Base-by-base conservation (phyloP, 2,888 invertebrate species). In the Synergus itoensis region DNA sequence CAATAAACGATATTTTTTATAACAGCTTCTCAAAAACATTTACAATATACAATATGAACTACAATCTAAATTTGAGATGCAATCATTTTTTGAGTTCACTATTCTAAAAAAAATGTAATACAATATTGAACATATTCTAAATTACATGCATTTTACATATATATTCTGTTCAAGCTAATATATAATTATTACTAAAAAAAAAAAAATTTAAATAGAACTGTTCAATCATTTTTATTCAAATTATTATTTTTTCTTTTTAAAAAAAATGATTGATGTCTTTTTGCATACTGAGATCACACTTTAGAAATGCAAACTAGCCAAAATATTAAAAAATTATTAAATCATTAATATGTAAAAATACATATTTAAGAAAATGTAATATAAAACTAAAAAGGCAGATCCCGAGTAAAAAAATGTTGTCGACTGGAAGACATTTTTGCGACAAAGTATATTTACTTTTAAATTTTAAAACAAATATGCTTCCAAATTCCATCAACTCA, bases 1-100 rank as follows among this genome's bases (percentile, higher is more conserved):
- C 78, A 53, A 77, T 79, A 81, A 53, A 76, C 75, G 73, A 53
- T 53, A 73, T 73, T 16, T 73, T 11, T n/a, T 73, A 73, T 73
- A 73, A 73, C 73, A 73, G 53, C 36, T 53, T n/a, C 36, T 73
- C 36, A 40, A 73, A 53, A 73, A 53, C 53, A 73, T 53, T 73
- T 73, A 73, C 73, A 73, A 73, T 73, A 53, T 73, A 73, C 73
- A 73, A 73, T 73, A 73, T 53, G 36, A 16, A 53, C 73, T 53
- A 73, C 53, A 73, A 53, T 36, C 73, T 73, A 73, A 73, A 53
- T 48, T 53, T 53, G 73, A 36, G 53, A 53, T 73, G 53, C 48
- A 40, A 73, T 53, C 5, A 53, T 53, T 57, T 53, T 53, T 16
- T 40, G 18, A 65, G 62, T 69, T 5, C 67, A 11, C 43, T 69